A percentile compares a stretch with the other conserved stretches of the same genome.
Evolutionary conservation across 2,888 invertebrate species (phyloP).

Genomic region (Macropis europaea): DNA sequence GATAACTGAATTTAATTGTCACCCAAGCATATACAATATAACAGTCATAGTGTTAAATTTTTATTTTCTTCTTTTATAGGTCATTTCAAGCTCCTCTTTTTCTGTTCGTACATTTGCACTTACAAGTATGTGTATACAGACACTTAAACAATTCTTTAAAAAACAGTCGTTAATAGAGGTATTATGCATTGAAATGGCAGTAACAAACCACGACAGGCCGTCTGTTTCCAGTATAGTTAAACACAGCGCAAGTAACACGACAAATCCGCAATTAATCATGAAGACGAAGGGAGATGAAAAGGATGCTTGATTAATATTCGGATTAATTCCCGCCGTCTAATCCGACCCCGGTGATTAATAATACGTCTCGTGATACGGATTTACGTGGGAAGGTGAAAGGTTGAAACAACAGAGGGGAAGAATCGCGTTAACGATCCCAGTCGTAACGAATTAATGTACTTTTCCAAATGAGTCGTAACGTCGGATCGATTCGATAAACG

Average conservation of each 20-base stretch:
- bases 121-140: too few relatives aligned
- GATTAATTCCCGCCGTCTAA: slow-evolving; percentile 64
- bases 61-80: too few relatives aligned
- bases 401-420: slow-evolving; percentile 8
- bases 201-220: slow-evolving; percentile 19
- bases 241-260: slow-evolving; percentile 32
- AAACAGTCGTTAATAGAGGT: background rate
- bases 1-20: too few relatives aligned
- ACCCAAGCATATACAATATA: too few relatives aligned
- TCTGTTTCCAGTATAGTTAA: slow-evolving; percentile 30
- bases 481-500: slow-evolving; percentile 3
- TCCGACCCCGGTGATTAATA: slow-evolving; percentile 51
- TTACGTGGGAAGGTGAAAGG: background rate
- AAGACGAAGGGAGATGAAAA: slow-evolving; percentile 27
- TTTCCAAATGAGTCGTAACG: background rate
- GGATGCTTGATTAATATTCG: slow-evolving; percentile 67
- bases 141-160: background rate
- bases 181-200: background rate
- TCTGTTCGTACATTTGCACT: too few relatives aligned
- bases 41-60: too few relatives aligned
- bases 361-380: background rate
- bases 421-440: slow-evolving; percentile 4
- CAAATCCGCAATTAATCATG: slow-evolving; percentile 65
- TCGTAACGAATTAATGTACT: slow-evolving; percentile 12
- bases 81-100: too few relatives aligned